Base-by-base conservation (phyloP, 2,113 vertebrate species). In the Calcarius ornatus region DNA sequence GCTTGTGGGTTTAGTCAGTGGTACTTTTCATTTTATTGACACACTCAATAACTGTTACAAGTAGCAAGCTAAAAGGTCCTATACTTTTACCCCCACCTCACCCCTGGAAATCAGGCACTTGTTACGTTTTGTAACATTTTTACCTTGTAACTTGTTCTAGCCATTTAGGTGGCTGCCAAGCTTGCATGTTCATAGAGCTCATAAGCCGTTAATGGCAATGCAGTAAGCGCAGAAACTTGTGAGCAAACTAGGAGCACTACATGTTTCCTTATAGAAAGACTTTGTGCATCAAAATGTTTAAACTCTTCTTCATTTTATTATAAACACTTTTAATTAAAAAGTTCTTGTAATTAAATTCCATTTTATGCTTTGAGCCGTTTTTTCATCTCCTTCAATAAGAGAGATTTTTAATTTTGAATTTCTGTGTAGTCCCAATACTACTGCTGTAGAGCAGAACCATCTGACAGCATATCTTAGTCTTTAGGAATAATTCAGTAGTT, bases 401-500 rank as follows among this genome's bases (percentile, higher is more conserved):
- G 33, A 75, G 51, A 66, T 59, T 54, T 90, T 68, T 88, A 43
- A 65, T 76, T 82, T 88, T 88, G 23, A 75, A 95, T 85, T 85
- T 81, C 84, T 80, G 27, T 94, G 3, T 87, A 90, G 84, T 82
- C 61, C 33, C 47, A 25, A 17, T 66, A 47, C 48, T 50, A 9
- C 48, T 91, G 56, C 50, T 93, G 93, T 85, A 81, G 54, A 97
- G 56, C 65, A 73, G 76, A 88, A 92, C 70, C 61, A 80, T 87
- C 83, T 97, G 93, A 81, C 86, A 93, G 42, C 80, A 42, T 81
- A 85, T 86, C 82, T 78, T 69, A 70, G 57, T 86, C 76, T 94
- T 40, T 84, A 81, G 86, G 56, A 93, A 61, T 95, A 69, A 81
- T 91, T 96, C 60, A 76, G 0, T 81, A 89, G 87, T 88, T 96